A percentile compares a stretch with the other conserved stretches of the same genome.
phyloP scores from a whole-genome alignment of 1,140 invertebrate species.

The Zaprionus capensis region DNA sequence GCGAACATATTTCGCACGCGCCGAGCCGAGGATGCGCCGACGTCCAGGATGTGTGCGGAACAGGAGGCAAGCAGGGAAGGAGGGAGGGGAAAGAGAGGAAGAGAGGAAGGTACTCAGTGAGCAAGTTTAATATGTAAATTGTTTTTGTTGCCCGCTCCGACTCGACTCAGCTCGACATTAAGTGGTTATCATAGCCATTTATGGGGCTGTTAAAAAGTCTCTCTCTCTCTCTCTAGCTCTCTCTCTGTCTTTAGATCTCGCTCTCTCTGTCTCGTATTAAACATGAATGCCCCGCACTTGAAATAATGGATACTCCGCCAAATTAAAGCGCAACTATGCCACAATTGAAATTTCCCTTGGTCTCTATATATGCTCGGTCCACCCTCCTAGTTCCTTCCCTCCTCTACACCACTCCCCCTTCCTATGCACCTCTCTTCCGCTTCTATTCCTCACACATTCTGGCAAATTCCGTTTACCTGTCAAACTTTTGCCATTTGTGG shows the following conservation, averaged over 20 bases:
- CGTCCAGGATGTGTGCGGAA: conserved; percentile 17
- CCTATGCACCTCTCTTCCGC: neutral
- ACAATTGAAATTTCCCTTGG: conserved; percentile 4
- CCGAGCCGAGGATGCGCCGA: conserved; percentile 42
- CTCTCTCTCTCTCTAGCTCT: neutral
- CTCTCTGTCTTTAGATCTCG: neutral
- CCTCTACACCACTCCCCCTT: neutral
- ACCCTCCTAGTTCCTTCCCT: neutral
- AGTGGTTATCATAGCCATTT: conserved; percentile 84
- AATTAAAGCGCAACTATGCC: conserved; percentile 39
- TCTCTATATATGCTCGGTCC: neutral
- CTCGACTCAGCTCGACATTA: conserved; percentile 69
- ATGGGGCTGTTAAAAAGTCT: conserved; percentile 83
- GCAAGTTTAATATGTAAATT: conserved; percentile 82
- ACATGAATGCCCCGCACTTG: conserved; percentile 52
- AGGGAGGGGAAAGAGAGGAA: conserved; percentile 4
- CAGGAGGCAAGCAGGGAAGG: conserved; percentile 10
- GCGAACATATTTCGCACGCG: conserved; percentile 81
- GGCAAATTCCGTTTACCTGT: conserved; percentile 79
- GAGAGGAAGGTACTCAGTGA: conserved; percentile 10
- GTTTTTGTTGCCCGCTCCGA: conserved; percentile 63
- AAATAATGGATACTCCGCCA: conserved; percentile 23
- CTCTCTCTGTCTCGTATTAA: conserved; percentile 51
- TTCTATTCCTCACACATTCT: conserved; percentile 57
- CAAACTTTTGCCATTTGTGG: conserved; percentile 81